These are phyloP conservation scores for Cinclus mexicanus DNA, from an alignment of 2,113 vertebrate species.

Conservation along the genomic window DNA sequence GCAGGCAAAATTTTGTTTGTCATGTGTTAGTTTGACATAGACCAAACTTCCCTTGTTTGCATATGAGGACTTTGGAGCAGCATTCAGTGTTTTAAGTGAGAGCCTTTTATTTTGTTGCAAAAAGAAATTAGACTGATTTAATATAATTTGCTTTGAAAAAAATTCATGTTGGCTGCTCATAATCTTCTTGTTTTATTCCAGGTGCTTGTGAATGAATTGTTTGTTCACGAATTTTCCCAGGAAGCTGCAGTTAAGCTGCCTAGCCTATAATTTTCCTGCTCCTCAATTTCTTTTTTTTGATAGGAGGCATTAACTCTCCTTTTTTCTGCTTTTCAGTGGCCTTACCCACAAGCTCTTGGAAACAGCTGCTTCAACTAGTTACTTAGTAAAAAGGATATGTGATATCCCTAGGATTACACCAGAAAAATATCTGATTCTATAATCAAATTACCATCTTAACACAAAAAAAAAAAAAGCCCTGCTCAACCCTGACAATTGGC, in stretches of 20 bases:
- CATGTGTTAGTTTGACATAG: not conserved
- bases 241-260: constrained; percentile 5
- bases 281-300: not conserved
- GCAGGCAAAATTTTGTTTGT: not conserved
- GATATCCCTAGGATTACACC: not conserved
- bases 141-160: not conserved
- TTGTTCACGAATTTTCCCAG: constrained; percentile 19
- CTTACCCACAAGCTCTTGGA: not conserved
- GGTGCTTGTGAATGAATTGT: not conserved
- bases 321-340: not conserved
- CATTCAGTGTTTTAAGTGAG: not conserved
- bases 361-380: not conserved
- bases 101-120: not conserved
- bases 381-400: not conserved
- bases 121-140: not conserved
- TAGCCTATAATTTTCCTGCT: constrained; percentile 24
- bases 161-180: not conserved
- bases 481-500: not conserved
- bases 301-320: constrained; percentile 2
- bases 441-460: constrained; percentile 30
- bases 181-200: constrained; percentile 8
- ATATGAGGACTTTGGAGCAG: not conserved
- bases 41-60: not conserved
- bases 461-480: not conserved
- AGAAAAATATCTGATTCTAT: not conserved